Evolutionary conservation across 2,888 invertebrate species (phyloP).

Genomic region (Aphelenchoides bicaudatus): DNA sequence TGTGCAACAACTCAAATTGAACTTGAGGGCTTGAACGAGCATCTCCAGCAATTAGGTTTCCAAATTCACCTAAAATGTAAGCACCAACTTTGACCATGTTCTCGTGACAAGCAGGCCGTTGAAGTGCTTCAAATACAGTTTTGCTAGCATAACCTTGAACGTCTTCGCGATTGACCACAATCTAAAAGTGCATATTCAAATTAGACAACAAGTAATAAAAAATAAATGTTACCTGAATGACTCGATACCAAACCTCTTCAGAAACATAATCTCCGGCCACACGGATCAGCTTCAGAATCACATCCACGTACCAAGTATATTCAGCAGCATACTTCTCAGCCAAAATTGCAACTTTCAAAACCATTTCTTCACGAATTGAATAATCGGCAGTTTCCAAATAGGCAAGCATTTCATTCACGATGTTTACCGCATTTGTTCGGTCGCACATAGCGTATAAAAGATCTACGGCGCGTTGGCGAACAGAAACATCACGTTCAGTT

Average conservation of each 20-base stretch:
- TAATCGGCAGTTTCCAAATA: constrained; percentile 99
- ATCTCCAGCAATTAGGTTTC: constrained; percentile 97
- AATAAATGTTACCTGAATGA: constrained; percentile 68
- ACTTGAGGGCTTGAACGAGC: constrained; percentile 88
- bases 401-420: constrained; percentile 97
- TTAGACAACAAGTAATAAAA: constrained; percentile 8
- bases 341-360: constrained; percentile 94
- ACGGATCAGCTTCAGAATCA: constrained; percentile 93
- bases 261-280: constrained; percentile 99
- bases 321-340: constrained; percentile 99
- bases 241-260: constrained; percentile 99
- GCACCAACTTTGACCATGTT: constrained; percentile 99
- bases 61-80: constrained; percentile 97
- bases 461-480: constrained; percentile 94
- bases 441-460: constrained; percentile 99
- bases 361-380: constrained; percentile 99
- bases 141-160: constrained; percentile 99
- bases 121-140: constrained; percentile 81
- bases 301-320: constrained; percentile 91
- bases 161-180: constrained; percentile 97
- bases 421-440: constrained; percentile 96
- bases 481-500: constrained; percentile 63
- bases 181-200: constrained; percentile 67
- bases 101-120: constrained; percentile 88
- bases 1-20: constrained; percentile 95